Base-by-base conservation (phyloP, 2,113 vertebrate genomes). In the Myodes glareolus region DNA sequence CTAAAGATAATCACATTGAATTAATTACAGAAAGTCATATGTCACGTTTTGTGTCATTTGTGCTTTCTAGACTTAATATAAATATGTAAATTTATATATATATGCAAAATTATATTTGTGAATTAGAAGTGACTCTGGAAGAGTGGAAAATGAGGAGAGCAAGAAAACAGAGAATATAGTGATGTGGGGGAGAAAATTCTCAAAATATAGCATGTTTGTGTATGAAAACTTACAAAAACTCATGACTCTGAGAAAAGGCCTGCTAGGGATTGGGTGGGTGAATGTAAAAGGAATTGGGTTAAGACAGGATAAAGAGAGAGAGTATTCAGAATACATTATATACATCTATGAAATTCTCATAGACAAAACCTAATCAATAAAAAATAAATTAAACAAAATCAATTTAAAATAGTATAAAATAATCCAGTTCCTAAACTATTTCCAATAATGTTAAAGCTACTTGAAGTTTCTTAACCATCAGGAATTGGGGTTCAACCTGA, bases 391-490 rank as follows among this genome's bases (percentile, higher is more conserved):
- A 42, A 52, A 55, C 21, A 29, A 27, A 25, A 7, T 55, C 55
- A 58, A 27, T 61, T 27, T 65, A 65, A 84, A 63, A 84, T 63
- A 4, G 3, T 65, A 65, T 65, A 58, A 84, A 61, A 76, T 81
- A 61, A 82, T 36, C 55, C 80, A 61, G 36, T 61, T 7, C 52
- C n/a, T 78, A 92, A 92, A 93, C 58, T 58, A 81, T 55, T 82
- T 29, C 14, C 42, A 58, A 76, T 82, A 90, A 68, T 73, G 4
- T 75, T 92, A 97, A 97, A 96, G 63, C 33, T 91, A 21, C 58
- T 55, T 87, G 13, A 45, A 13, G 17, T 21, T 85, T 96, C 72
- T 95, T 77, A 58, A 58, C 58, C 58, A 58, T 58, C 58, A 58
- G 58, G 21, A 58, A 58, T 58, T 58, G 58, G 6, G 19, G 19